Evolutionary conservation across 2,797 vertebrate species (phyloP).

Genomic region (Phoxinus dragarum): DNA sequence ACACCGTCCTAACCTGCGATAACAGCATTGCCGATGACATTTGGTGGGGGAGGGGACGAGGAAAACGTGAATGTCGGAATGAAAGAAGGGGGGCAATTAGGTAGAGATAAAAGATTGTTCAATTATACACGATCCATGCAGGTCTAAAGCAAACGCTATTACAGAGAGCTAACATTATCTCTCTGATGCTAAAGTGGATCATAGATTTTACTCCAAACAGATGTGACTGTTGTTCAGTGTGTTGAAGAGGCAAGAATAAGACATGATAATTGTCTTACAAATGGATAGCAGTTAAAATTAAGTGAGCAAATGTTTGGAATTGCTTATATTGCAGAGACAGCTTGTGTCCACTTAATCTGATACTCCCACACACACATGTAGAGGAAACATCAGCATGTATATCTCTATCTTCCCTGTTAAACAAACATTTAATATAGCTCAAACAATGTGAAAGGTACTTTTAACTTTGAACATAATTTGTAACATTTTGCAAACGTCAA

Average conservation of each 20-base stretch:
- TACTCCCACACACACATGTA: background rate
- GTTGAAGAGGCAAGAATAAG: conserved; percentile 37
- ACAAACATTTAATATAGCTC: background rate
- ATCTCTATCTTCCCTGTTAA: background rate
- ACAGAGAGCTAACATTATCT: conserved; percentile 33
- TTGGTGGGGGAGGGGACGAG: conserved; percentile 26
- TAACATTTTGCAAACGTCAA: background rate
- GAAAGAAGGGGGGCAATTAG: conserved; percentile 23
- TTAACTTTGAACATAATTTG: background rate
- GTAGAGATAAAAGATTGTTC: conserved; percentile 29
- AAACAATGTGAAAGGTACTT: background rate
- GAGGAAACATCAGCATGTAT: background rate
- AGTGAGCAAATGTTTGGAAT: conserved; percentile 6
- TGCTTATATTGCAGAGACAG: conserved; percentile 6
- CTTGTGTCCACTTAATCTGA: conserved; percentile 20
- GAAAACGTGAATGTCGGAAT: background rate
- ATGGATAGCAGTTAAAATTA: conserved; percentile 29
- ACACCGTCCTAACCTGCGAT: conserved; percentile 9
- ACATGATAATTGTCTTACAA: conserved; percentile 35
- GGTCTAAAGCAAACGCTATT: conserved; percentile 52
- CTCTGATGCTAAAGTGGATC: conserved; percentile 2
- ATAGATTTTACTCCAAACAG: conserved; percentile 24
- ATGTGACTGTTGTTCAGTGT: conserved; percentile 40
- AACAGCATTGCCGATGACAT: conserved; percentile 44
- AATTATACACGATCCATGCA: conserved; percentile 55